Evolutionary conservation across 2,888 invertebrate species (phyloP).

Genomic region (Perizoma flavofasciatum): DNA sequence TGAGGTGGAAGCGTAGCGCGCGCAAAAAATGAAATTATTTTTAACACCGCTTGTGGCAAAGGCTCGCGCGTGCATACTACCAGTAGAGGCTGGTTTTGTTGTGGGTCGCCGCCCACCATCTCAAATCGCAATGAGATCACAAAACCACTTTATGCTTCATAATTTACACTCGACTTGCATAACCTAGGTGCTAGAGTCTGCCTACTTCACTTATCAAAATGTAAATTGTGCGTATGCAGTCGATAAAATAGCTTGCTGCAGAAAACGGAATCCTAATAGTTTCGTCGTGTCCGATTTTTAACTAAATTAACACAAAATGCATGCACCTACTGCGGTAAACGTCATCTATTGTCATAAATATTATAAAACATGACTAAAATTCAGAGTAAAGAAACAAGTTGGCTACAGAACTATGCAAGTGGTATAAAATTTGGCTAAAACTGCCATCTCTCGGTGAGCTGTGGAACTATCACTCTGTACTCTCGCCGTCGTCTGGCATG

Average conservation of each 20-base stretch:
- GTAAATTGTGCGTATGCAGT: conserved; percentile 31
- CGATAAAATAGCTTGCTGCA: conserved; percentile 8
- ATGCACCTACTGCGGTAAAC: no score
- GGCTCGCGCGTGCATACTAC: conserved; percentile 61
- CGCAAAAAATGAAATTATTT: conserved; percentile 23
- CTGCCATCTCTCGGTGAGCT: conserved; percentile 31
- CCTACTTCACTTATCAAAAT: conserved; percentile 51
- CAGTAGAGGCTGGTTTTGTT: conserved; percentile 51
- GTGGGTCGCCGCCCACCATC: conserved; percentile 74
- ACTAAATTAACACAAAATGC: no score
- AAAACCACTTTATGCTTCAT: conserved; percentile 58
- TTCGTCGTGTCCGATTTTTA: no score
- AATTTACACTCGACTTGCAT: conserved; percentile 69
- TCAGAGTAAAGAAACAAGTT: not conserved
- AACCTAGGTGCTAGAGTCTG: conserved; percentile 45
- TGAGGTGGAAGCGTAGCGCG: conserved; percentile 34
- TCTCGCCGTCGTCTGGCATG: conserved; percentile 52
- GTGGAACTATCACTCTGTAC: not conserved
- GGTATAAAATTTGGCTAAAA: conserved; percentile 11
- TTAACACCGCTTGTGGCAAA: conserved; percentile 45
- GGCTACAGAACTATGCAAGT: not conserved
- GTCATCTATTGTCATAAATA: not conserved
- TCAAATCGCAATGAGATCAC: conserved; percentile 77
- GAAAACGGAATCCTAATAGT: not conserved
- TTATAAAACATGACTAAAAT: not conserved